Conservation (phyloP, 2,888 invertebrate species). For the Buathra laborator region DNA sequence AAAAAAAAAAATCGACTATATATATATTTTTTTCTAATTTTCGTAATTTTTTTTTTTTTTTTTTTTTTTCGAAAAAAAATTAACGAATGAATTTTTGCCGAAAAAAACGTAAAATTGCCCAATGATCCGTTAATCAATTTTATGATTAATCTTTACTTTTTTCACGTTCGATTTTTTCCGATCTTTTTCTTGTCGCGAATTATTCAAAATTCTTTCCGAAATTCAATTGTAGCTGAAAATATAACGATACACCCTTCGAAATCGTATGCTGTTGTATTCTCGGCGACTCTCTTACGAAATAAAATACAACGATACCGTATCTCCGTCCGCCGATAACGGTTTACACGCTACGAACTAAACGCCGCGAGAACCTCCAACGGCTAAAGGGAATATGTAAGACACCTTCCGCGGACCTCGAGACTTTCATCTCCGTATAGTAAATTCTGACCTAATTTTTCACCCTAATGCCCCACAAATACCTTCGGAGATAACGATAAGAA, state of each 20-base stretch:
- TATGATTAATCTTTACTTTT: too few relatives aligned
- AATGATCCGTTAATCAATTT: too few relatives aligned
- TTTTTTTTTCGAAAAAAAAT: too few relatives aligned
- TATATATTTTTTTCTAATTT: too few relatives aligned
- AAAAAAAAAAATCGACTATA: too few relatives aligned
- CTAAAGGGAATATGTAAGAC: neutral
- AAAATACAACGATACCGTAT: slow-evolving; percentile 19
- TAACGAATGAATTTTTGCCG: too few relatives aligned
- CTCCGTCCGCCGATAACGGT: slow-evolving; percentile 25
- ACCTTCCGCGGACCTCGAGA: neutral
- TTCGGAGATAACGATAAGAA: slow-evolving; percentile 40
- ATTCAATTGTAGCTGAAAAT: too few relatives aligned
- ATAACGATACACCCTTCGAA: neutral
- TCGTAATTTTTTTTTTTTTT: too few relatives aligned
- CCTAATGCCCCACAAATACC: neutral
- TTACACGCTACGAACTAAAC: slow-evolving; percentile 17
- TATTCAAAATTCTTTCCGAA: too few relatives aligned
- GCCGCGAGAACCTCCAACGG: slow-evolving; percentile 11
- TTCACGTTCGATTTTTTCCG: too few relatives aligned
- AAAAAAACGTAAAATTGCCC: too few relatives aligned
- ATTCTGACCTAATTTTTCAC: slow-evolving; percentile 37
- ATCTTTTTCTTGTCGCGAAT: too few relatives aligned
- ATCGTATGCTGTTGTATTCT: neutral
- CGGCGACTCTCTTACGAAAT: slow-evolving; percentile 8
- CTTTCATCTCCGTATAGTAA: neutral